Percentiles rank a stretch among this genome's conserved stretches.
phyloP scores from a whole-genome alignment of 2,113 vertebrate genomes.

The Herpailurus yagouaroundi region DNA sequence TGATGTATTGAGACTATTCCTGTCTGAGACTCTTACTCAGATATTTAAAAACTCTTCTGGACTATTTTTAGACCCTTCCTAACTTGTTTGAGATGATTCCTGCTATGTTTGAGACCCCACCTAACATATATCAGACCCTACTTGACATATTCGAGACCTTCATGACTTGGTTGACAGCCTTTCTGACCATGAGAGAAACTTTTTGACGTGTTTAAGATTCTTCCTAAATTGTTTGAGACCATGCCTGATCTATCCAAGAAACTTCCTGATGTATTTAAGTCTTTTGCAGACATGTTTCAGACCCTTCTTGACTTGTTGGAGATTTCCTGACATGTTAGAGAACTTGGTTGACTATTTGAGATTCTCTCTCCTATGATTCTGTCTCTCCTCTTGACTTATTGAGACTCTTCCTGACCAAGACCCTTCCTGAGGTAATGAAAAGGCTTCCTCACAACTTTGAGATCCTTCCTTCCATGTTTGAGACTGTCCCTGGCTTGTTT shows the following conservation, averaged over 20 bases:
- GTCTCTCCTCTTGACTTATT: neutral
- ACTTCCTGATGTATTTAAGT: neutral
- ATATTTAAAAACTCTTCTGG: slow-evolving; percentile 14
- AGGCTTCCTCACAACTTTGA: neutral
- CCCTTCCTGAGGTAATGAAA: neutral
- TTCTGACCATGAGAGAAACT: neutral
- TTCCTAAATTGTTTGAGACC: slow-evolving; percentile 12
- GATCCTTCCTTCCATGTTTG: neutral
- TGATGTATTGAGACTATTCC: neutral
- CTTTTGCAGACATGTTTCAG: slow-evolving; percentile 21
- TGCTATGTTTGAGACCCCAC: neutral
- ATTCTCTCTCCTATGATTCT: neutral
- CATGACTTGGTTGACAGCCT: neutral
- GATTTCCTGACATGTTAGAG: slow-evolving; percentile 9
- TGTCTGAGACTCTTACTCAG: neutral
- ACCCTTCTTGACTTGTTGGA: neutral
- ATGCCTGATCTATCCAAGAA: neutral
- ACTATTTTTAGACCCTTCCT: slow-evolving; percentile 19
- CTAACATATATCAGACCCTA: neutral
- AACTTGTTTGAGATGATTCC: slow-evolving; percentile 34
- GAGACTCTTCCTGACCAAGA: neutral
- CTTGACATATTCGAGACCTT: neutral
- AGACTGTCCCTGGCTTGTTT: neutral
- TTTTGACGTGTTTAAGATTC: neutral
- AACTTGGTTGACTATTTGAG: neutral